phyloP scores from a whole-genome alignment of 2,113 vertebrate genomes.

The Urocitellus parryii region DNA sequence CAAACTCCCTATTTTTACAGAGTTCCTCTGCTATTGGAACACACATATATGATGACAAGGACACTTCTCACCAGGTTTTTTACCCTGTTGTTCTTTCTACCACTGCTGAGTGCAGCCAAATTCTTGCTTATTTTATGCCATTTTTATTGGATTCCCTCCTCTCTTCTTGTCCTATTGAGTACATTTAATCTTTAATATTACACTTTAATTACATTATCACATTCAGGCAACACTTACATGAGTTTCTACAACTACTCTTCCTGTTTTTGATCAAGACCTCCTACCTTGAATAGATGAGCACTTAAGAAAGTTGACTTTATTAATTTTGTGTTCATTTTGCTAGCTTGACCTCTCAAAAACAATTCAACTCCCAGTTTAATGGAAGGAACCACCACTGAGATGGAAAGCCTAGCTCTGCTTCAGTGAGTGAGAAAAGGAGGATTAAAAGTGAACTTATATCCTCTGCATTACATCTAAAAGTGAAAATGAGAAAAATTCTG shows the following conservation, averaged over 20 bases:
- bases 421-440: background rate
- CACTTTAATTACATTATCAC: background rate
- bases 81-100: background rate
- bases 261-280: background rate
- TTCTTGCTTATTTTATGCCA: background rate
- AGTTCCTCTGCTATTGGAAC: background rate
- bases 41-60: background rate
- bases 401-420: background rate
- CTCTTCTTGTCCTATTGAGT: background rate
- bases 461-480: background rate
- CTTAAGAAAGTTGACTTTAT: constrained; percentile 6
- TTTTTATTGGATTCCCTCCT: background rate
- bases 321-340: background rate
- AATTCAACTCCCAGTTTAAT: background rate
- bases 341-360: background rate
- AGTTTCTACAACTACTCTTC: background rate
- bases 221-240: background rate
- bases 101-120: background rate
- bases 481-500: background rate
- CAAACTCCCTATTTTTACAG: background rate
- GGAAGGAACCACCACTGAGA: background rate
- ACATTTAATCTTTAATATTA: background rate
- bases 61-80: background rate
- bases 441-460: background rate
- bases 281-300: background rate